These are phyloP conservation scores for Neelides folsomi DNA, from an alignment of 2,888 invertebrate species.

Conservation along the genomic window DNA sequence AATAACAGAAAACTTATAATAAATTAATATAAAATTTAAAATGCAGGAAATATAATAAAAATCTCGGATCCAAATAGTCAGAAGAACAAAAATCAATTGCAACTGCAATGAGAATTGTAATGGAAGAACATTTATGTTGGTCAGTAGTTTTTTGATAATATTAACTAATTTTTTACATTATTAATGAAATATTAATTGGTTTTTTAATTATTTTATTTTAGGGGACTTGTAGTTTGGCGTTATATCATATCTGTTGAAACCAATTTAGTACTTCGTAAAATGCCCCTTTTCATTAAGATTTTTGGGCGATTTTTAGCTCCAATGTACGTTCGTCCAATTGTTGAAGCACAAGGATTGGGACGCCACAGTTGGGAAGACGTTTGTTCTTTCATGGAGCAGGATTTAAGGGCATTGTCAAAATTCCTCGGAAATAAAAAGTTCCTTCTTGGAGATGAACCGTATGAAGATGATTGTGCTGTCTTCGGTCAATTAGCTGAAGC, in stretches of 20 bases:
- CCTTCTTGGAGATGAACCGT: constrained; percentile 24
- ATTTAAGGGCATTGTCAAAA: constrained; percentile 18
- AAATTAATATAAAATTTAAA: too few relatives aligned
- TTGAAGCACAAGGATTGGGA: constrained; percentile 26
- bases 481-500: constrained; percentile 38
- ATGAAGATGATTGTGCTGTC: constrained; percentile 36
- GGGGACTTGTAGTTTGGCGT: too few relatives aligned
- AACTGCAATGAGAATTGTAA: constrained; percentile 2
- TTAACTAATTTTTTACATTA: too few relatives aligned
- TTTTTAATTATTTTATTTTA: too few relatives aligned
- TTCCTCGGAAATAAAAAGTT: constrained; percentile 22
- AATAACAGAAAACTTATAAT: too few relatives aligned
- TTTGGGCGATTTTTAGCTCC: neutral
- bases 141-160: neutral
- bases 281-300: neutral
- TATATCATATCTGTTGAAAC: too few relatives aligned
- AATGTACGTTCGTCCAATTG: neutral
- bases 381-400: constrained; percentile 11
- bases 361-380: constrained; percentile 22
- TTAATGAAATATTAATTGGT: too few relatives aligned
- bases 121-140: constrained; percentile 10
- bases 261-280: too few relatives aligned
- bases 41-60: constrained; percentile 7
- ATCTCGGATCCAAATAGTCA: constrained; percentile 1
- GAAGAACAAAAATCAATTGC: constrained; percentile 3